A percentile compares a stretch with the other conserved stretches of the same genome.
These are phyloP conservation scores for Eurystomus gularis DNA, from an alignment of 2,113 vertebrate genomes.

Conservation along the genomic window DNA sequence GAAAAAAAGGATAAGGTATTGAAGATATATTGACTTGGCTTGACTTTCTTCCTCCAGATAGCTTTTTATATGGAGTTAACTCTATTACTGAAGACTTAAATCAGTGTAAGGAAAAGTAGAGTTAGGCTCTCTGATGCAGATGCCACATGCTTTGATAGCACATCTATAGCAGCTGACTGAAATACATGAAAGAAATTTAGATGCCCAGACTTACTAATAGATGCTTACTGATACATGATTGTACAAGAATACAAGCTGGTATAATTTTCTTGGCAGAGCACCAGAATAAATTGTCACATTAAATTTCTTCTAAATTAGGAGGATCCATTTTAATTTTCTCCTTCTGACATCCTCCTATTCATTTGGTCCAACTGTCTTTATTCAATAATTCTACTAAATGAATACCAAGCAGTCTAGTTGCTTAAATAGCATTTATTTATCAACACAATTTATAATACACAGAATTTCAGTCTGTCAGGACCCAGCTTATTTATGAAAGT, in stretches of 20 bases:
- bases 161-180: neutral
- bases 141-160: neutral
- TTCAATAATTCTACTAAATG: constrained; percentile 11
- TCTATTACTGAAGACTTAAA: neutral
- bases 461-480: neutral
- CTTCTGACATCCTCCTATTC: constrained; percentile 2
- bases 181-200: neutral
- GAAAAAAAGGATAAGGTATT: neutral
- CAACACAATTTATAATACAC: neutral
- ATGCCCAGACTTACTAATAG: neutral
- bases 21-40: neutral
- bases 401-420: neutral
- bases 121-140: neutral
- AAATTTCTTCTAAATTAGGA: too few relatives aligned
- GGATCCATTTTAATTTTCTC: constrained; percentile 30
- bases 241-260: neutral
- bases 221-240: neutral
- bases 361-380: neutral
- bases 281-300: constrained; percentile 16
- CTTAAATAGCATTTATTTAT: constrained; percentile 21
- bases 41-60: neutral
- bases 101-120: neutral
- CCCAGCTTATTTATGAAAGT: neutral
- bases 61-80: neutral
- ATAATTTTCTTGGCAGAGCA: neutral